These are phyloP conservation scores for Anthophora plumipes DNA, from an alignment of 2,888 invertebrate species.

Conservation along the genomic window DNA sequence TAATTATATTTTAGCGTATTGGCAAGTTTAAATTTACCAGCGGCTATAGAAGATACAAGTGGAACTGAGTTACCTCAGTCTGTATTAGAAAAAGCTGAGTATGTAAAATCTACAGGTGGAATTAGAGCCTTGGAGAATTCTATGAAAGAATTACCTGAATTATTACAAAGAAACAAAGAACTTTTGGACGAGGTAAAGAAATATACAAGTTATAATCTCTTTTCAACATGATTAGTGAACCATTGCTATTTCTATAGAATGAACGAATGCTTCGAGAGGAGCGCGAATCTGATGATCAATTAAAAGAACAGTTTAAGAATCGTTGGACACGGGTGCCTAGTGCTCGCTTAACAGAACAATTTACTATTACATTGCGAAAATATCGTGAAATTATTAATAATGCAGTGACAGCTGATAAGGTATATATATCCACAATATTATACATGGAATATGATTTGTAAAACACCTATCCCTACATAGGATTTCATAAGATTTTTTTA, in stretches of 20 bases:
- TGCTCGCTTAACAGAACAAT: constrained; percentile 94
- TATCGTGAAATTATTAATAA: constrained; percentile 97
- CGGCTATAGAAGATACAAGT: constrained; percentile 94
- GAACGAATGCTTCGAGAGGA: constrained; percentile 96
- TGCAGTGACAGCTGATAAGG: constrained; percentile 90
- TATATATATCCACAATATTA: constrained; percentile 69
- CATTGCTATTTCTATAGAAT: constrained; percentile 84
- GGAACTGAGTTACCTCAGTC: constrained; percentile 94
- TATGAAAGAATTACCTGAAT: constrained; percentile 94
- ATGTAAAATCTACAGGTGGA: constrained; percentile 92
- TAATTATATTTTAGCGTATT: constrained; percentile 87
- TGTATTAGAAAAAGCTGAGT: constrained; percentile 93
- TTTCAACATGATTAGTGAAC: not conserved
- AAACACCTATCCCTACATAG: not conserved
- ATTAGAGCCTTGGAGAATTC: constrained; percentile 89
- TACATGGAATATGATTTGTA: not conserved
- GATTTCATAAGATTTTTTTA: not conserved
- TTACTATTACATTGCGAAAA: constrained; percentile 94
- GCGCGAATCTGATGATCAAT: constrained; percentile 93
- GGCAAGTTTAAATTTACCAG: constrained; percentile 97
- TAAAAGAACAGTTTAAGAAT: constrained; percentile 95
- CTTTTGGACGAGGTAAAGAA: constrained; percentile 94
- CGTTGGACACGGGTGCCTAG: constrained; percentile 97
- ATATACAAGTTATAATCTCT: not conserved
- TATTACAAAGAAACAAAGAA: constrained; percentile 96